Percentiles rank a stretch among this genome's conserved stretches.
Conservation (phyloP, 2,797 vertebrate species). For the Schizopygopsis malacanthus region DNA sequence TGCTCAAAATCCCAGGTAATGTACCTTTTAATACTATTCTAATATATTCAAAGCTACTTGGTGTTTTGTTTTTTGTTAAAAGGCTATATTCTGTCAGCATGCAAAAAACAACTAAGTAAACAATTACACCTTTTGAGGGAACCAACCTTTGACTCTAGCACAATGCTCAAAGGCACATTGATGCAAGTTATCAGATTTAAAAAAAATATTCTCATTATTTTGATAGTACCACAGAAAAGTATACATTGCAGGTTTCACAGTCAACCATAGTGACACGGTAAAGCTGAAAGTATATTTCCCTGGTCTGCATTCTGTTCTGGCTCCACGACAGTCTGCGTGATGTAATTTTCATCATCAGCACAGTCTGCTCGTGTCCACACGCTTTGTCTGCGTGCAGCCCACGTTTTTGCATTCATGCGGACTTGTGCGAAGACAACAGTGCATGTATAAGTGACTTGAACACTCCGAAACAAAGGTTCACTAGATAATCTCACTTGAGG, state of each 20-base stretch:
- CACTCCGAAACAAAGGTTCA: neutral
- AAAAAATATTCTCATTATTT: neutral
- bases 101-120: neutral
- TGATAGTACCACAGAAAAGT: neutral
- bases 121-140: neutral
- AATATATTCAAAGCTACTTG: neutral
- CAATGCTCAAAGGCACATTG: neutral
- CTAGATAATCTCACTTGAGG: neutral
- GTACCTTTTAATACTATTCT: neutral
- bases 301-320: neutral
- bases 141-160: neutral
- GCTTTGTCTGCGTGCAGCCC: neutral
- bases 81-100: neutral
- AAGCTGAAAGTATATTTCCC: neutral
- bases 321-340: neutral
- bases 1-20: constrained; percentile 89
- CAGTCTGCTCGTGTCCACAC: neutral
- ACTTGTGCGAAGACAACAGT: neutral
- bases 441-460: neutral
- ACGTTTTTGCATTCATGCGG: neutral
- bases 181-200: neutral
- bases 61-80: neutral
- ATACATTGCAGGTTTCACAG: constrained; percentile 6
- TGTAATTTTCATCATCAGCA: neutral
- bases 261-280: neutral